These are phyloP conservation scores for Ahaetulla prasina DNA, from an alignment of 2,113 vertebrate species.

Conservation along the genomic window DNA sequence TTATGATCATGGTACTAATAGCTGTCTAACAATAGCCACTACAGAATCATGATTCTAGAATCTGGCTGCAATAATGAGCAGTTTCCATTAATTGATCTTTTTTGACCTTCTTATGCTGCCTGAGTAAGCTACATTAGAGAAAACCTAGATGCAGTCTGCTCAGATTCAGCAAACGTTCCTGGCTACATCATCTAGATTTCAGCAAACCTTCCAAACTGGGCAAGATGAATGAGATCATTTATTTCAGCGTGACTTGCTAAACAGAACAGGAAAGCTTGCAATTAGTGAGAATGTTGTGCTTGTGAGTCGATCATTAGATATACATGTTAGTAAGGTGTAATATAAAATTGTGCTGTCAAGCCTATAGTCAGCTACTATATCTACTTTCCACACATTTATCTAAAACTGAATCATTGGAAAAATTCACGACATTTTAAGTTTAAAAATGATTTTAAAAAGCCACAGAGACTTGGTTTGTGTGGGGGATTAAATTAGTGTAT, in stretches of 20 bases:
- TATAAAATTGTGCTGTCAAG: not conserved
- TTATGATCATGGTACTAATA: not conserved
- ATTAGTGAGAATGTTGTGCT: not conserved
- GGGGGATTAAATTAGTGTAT: not conserved
- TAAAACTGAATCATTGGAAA: not conserved
- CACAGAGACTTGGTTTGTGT: not conserved
- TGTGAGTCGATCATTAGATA: not conserved
- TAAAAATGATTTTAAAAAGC: not conserved
- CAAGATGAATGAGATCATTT: not conserved
- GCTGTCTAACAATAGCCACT: not conserved
- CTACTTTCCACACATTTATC: not conserved
- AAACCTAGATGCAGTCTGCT: not conserved
- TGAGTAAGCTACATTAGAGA: not conserved
- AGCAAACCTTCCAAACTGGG: not conserved
- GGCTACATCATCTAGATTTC: not conserved
- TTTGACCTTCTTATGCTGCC: not conserved
- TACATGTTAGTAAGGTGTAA: not conserved
- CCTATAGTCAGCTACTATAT: not conserved
- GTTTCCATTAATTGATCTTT: not conserved
- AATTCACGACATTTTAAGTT: not conserved
- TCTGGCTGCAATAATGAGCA: not conserved
- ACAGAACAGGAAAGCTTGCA: not conserved
- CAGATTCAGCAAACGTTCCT: not conserved
- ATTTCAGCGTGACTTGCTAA: not conserved
- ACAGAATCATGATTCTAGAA: not conserved